Evolutionary conservation across 2,888 invertebrate genomes (phyloP).

Genomic region (Hypena proboscidalis): DNA sequence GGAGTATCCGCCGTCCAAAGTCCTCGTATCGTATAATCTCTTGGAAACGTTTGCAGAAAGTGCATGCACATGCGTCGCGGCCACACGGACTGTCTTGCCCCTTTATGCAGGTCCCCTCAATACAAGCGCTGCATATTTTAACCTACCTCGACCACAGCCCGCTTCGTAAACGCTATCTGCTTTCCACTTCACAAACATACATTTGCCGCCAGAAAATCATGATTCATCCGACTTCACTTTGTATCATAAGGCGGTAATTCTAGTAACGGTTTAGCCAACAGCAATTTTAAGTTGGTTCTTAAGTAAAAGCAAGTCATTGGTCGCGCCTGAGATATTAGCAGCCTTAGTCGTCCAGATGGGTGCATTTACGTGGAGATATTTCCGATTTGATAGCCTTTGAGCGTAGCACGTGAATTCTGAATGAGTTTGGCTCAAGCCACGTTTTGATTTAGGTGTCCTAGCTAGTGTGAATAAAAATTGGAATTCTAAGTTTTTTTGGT

Average conservation of each 20-base stretch:
- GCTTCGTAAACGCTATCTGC: slow-evolving; percentile 79
- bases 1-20: too few species aligned
- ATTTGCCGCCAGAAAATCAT: slow-evolving; percentile 19
- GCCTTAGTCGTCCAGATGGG: slow-evolving; percentile 69
- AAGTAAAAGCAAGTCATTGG: slow-evolving; percentile 70
- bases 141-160: slow-evolving; percentile 71
- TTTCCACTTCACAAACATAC: slow-evolving; percentile 56
- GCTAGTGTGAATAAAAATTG: slow-evolving; percentile 27
- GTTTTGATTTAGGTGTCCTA: slow-evolving; percentile 41
- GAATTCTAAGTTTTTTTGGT: slow-evolving; percentile 18
- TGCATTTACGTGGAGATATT: slow-evolving; percentile 77
- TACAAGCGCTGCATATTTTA: slow-evolving; percentile 83
- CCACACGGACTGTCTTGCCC: slow-evolving; percentile 77
- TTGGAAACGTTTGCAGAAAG: slow-evolving; percentile 48
- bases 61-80: slow-evolving; percentile 64
- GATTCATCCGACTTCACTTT: slow-evolving; percentile 30
- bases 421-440: slow-evolving; percentile 36
- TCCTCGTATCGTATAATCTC: slow-evolving; percentile 28
- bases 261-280: slow-evolving; percentile 1
- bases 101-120: slow-evolving; percentile 79
- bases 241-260: slow-evolving; percentile 24
- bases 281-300: slow-evolving; percentile 52
- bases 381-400: slow-evolving; percentile 77
- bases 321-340: slow-evolving; percentile 82
- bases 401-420: slow-evolving; percentile 45